Percentiles rank a stretch among this genome's conserved stretches.
phyloP scores from a whole-genome alignment of 2,797 vertebrate species.

The Miichthys miiuy region DNA sequence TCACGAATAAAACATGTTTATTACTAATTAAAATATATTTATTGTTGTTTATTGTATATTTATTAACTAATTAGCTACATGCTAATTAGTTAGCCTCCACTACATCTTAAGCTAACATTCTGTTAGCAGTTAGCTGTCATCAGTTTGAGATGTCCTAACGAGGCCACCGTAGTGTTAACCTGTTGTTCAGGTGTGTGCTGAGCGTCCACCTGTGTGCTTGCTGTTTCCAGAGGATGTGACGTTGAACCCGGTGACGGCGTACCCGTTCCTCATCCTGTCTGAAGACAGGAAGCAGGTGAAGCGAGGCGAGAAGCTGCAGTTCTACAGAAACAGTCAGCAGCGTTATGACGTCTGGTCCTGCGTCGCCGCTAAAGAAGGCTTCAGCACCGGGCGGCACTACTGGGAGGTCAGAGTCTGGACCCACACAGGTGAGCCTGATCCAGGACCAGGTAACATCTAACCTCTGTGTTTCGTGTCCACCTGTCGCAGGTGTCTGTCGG shows the following conservation, averaged over 20 bases:
- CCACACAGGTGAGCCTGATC: accelerated
- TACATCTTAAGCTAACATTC: no score
- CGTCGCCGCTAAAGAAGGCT: constrained; percentile 78
- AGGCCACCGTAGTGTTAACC: no score
- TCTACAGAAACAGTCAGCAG: constrained; percentile 80
- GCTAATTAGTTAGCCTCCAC: no score
- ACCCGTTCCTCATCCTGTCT: constrained; percentile 86
- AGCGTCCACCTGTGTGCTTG: not conserved
- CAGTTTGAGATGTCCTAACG: no score
- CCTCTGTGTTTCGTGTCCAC: not conserved
- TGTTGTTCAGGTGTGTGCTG: no score
- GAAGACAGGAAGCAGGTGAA: constrained; percentile 86
- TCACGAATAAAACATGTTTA: no score
- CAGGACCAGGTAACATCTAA: not conserved
- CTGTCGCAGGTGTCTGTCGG: constrained; percentile 81
- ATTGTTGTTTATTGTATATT: no score
- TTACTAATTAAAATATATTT: no score
- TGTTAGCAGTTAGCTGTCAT: no score
- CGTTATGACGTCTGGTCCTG: constrained; percentile 87
- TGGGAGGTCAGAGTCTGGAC: constrained; percentile 79
- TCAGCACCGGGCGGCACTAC: constrained; percentile 82
- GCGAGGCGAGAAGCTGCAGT: constrained; percentile 86
- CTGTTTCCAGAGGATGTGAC: constrained; percentile 77
- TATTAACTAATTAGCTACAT: no score
- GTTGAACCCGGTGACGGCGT: constrained; percentile 85